A percentile compares a stretch with the other conserved stretches of the same genome.
Conservation (phyloP, 2,888 invertebrate species). For the Xiphydria camelus region DNA sequence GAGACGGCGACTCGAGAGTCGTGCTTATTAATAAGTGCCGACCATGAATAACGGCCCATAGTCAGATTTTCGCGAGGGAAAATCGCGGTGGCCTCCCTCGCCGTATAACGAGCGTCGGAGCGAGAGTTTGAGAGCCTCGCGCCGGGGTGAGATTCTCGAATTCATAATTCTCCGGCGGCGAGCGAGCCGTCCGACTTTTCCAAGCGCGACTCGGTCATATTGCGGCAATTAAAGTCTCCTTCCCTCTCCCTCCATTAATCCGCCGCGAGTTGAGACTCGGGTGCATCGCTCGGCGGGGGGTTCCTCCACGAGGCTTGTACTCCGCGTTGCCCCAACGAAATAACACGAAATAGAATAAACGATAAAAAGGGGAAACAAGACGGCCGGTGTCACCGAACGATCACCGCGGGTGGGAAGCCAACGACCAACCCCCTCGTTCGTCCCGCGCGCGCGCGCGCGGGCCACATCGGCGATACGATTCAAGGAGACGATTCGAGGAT, state of each 20-base stretch:
- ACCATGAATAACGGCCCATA: no score
- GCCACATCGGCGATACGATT: no score
- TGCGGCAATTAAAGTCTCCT: constrained; percentile 30
- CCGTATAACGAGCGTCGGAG: no score
- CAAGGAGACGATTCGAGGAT: no score
- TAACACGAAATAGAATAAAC: constrained; percentile 14
- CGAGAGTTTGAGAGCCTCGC: no score
- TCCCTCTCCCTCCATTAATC: constrained; percentile 25
- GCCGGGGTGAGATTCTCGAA: constrained; percentile 6
- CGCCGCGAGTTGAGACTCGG: constrained; percentile 23
- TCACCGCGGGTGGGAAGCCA: constrained; percentile 36
- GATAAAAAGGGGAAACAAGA: constrained; percentile 22
- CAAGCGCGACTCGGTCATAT: no score
- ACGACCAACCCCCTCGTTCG: no score
- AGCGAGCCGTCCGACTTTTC: no score
- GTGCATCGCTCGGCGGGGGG: constrained; percentile 24
- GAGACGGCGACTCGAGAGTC: no score
- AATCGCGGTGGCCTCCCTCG: no score
- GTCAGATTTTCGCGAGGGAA: no score
- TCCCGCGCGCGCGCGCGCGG: background rate
- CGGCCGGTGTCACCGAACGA: constrained; percentile 34
- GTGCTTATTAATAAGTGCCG: no score
- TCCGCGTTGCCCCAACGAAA: constrained; percentile 20
- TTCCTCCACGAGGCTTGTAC: constrained; percentile 9
- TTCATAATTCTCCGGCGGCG: constrained; percentile 19